Conservation (phyloP, 2,113 vertebrate genomes). For the Heterotis niloticus region DNA sequence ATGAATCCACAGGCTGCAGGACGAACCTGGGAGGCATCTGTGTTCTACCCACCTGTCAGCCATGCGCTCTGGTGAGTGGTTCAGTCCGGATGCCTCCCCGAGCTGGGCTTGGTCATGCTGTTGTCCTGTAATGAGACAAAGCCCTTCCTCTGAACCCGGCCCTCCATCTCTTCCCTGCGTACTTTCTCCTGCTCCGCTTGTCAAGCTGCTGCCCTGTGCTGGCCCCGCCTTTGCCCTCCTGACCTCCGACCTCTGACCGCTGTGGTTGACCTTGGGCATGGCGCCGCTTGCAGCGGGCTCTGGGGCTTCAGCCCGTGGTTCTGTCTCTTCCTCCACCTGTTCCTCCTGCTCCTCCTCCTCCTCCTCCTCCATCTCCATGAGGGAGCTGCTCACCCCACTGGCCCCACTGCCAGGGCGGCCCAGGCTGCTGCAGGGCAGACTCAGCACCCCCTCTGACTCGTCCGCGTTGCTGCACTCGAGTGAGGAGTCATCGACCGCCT, state of each 20-base stretch:
- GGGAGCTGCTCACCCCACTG: slow-evolving; percentile 77
- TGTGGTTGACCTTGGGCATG: slow-evolving; percentile 71
- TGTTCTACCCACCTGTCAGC: slow-evolving; percentile 71
- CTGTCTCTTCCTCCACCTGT: slow-evolving; percentile 53
- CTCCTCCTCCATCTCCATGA: slow-evolving; percentile 90
- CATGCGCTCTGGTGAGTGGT: slow-evolving; percentile 65
- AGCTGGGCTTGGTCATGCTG: slow-evolving; percentile 74
- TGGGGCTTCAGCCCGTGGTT: slow-evolving; percentile 58
- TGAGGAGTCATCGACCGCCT: slow-evolving; percentile 95
- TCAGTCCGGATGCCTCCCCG: slow-evolving; percentile 67
- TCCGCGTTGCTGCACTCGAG: slow-evolving; percentile 95
- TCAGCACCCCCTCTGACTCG: slow-evolving; percentile 84
- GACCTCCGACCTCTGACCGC: slow-evolving; percentile 91
- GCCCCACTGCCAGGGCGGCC: slow-evolving; percentile 66
- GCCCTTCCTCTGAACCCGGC: slow-evolving; percentile 77
- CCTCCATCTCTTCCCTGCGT: slow-evolving; percentile 51
- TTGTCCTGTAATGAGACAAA: slow-evolving; percentile 93
- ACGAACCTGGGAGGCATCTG: too few species aligned
- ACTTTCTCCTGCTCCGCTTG: slow-evolving; percentile 41
- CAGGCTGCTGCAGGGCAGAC: slow-evolving; percentile 69
- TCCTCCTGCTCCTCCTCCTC: slow-evolving; percentile 75
- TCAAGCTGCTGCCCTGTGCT: slow-evolving; percentile 39
- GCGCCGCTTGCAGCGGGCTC: slow-evolving; percentile 58
- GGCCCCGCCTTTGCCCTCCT: slow-evolving; percentile 64
- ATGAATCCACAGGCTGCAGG: too few species aligned